A percentile compares a stretch with the other conserved stretches of the same genome.
Conservation (phyloP, 2,113 vertebrate genomes). For the Ceuthmochares aereus region DNA sequence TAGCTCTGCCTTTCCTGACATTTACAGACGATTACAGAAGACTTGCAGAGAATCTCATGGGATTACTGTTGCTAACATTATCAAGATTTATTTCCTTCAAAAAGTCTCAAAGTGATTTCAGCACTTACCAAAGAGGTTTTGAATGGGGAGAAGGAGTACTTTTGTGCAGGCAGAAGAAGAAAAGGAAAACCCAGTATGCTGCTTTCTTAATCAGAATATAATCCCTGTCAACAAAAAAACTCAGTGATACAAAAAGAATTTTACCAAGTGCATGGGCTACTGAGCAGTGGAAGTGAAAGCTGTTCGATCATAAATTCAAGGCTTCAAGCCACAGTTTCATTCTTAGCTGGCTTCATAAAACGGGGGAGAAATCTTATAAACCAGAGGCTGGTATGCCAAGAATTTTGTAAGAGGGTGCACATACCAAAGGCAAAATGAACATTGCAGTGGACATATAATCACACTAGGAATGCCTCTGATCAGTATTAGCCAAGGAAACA, state of each 20-base stretch:
- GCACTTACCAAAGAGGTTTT: neutral
- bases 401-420: neutral
- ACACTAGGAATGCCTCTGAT: neutral
- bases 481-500: constrained; percentile 1
- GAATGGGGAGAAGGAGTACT: neutral
- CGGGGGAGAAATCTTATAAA: neutral
- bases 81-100: neutral
- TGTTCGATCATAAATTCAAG: neutral
- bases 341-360: neutral
- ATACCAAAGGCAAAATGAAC: neutral
- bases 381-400: neutral
- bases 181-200: neutral
- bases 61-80: neutral
- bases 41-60: neutral
- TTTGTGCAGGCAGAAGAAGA: neutral
- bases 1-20: neutral
- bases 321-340: neutral
- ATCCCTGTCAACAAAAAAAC: neutral
- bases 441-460: neutral
- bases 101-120: neutral
- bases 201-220: neutral
- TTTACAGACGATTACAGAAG: neutral
- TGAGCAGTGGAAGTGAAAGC: neutral
- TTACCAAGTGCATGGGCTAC: neutral
- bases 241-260: neutral